phyloP scores from a whole-genome alignment of 2,888 invertebrate species.

The Drosophila multiciliata region DNA sequence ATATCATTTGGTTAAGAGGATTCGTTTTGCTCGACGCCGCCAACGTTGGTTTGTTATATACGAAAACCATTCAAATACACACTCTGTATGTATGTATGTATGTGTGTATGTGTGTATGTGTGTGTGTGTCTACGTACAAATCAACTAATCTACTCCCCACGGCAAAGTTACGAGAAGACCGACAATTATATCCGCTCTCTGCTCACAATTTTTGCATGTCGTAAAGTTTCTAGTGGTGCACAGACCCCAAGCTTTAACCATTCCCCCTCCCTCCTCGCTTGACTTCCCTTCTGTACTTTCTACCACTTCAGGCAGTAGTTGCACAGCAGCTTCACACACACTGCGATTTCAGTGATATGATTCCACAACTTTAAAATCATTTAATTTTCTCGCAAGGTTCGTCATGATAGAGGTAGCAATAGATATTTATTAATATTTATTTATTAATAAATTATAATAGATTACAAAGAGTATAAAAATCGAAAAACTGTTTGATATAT shows the following conservation, averaged over 20 bases:
- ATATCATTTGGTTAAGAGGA: constrained; percentile 83
- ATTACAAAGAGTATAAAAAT: no score
- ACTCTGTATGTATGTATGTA: constrained; percentile 14
- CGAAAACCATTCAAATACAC: constrained; percentile 36
- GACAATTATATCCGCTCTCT: constrained; percentile 82
- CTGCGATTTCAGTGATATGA: constrained; percentile 21
- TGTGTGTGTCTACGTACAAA: constrained; percentile 63
- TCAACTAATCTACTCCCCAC: constrained; percentile 81
- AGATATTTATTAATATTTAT: no score
- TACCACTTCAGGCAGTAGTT: constrained; percentile 17
- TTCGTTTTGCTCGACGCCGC: constrained; percentile 71
- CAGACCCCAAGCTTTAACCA: constrained; percentile 49
- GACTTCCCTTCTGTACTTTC: neutral
- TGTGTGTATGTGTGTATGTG: constrained; percentile 30
- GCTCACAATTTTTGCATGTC: constrained; percentile 81
- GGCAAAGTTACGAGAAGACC: constrained; percentile 81
- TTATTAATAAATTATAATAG: no score
- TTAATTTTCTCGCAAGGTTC: neutral
- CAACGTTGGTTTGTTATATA: constrained; percentile 42
- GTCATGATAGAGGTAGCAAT: no score
- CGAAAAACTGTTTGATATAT: neutral
- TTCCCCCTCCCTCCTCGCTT: constrained; percentile 6
- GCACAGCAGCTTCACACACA: constrained; percentile 38
- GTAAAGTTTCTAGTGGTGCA: constrained; percentile 79
- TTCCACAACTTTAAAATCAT: neutral